Conservation (phyloP, 2,888 invertebrate genomes). For the Tricholauxania praeusta region DNA sequence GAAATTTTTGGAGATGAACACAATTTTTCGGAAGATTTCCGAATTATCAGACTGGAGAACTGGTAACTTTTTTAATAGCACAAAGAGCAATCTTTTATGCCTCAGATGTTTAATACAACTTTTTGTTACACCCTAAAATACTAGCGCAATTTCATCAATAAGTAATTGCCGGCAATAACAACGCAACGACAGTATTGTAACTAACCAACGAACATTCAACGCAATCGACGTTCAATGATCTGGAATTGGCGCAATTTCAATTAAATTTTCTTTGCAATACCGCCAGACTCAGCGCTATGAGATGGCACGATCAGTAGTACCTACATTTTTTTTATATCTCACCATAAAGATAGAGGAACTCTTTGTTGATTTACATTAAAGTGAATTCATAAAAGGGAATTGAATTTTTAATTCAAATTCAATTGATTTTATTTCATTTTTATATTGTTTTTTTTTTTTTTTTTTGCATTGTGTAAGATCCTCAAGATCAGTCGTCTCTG, state of each 20-base stretch:
- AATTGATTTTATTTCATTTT: neutral
- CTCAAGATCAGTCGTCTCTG: too few species aligned
- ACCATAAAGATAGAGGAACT: too few species aligned
- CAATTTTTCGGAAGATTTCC: too few species aligned
- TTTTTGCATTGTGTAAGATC: neutral
- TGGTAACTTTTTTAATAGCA: too few species aligned
- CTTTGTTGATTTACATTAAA: too few species aligned
- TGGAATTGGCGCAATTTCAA: slow-evolving; percentile 15
- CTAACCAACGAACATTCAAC: neutral
- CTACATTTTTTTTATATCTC: too few species aligned
- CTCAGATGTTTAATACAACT: too few species aligned
- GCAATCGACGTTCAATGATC: neutral
- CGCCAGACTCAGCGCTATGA: neutral
- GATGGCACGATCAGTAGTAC: neutral
- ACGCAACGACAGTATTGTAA: neutral
- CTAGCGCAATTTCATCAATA: too few species aligned
- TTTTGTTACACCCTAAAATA: too few species aligned
- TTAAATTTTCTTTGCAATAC: neutral
- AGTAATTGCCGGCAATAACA: neutral
- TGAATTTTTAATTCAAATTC: neutral
- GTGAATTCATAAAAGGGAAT: neutral
- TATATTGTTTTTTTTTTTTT: neutral
- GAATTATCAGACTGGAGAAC: too few species aligned
- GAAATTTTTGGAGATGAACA: too few species aligned
- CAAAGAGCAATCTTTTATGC: too few species aligned